Conservation (phyloP, 2,888 invertebrate genomes). For the Smittia aterrima region DNA sequence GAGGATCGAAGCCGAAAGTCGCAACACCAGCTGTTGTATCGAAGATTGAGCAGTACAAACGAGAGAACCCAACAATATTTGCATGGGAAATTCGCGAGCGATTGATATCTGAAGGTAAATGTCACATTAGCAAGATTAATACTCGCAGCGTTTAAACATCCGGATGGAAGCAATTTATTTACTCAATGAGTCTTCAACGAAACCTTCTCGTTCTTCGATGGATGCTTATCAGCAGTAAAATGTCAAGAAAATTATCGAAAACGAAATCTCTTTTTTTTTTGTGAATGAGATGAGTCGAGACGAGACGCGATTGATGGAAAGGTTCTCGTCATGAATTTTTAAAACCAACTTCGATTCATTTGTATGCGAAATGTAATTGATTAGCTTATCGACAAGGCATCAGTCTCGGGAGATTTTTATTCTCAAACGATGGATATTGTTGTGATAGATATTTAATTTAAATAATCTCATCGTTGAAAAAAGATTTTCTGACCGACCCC, state of each 20-base stretch:
- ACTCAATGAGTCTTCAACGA: neutral
- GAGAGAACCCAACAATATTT: conserved; percentile 97
- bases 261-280: too few species aligned
- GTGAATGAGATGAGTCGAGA: too few species aligned
- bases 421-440: too few species aligned
- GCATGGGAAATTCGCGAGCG: conserved; percentile 98
- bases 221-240: neutral
- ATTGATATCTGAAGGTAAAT: conserved; percentile 91
- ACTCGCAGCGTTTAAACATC: neutral
- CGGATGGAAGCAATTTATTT: conserved; percentile 6
- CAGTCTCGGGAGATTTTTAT: too few species aligned
- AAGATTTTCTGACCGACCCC: too few species aligned
- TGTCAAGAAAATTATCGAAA: neutral
- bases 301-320: too few species aligned
- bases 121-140: conserved; percentile 31
- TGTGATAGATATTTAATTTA: too few species aligned
- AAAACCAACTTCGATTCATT: too few species aligned
- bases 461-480: too few species aligned
- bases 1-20: conserved; percentile 96
- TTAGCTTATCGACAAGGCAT: too few species aligned
- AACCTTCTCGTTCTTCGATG: neutral
- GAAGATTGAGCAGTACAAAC: conserved; percentile 97
- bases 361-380: too few species aligned
- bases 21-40: conserved; percentile 96
- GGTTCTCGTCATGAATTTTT: too few species aligned